These are phyloP conservation scores for Pocillopora meandrina DNA, from an alignment of 92 coral and sea anemone species.

Conservation along the genomic window DNA sequence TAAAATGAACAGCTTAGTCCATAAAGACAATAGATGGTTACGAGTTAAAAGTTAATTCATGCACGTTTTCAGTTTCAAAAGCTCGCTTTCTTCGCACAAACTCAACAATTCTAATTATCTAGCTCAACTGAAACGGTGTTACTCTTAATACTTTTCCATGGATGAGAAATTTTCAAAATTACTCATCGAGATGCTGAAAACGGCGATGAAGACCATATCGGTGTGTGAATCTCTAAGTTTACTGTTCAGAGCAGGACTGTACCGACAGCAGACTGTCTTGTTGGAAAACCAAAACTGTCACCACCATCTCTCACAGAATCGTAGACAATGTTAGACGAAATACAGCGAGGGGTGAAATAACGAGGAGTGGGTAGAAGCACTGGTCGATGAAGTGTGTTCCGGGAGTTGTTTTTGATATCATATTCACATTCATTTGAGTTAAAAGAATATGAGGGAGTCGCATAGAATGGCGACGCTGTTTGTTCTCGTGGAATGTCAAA, in stretches of 20 bases:
- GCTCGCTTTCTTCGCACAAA: no score
- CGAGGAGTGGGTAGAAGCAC: constrained; percentile 20
- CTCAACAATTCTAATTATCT: no score
- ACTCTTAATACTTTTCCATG: no score
- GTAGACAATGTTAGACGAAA: constrained; percentile 3
- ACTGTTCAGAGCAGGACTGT: not conserved
- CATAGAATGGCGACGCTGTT: not conserved
- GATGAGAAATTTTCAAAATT: no score
- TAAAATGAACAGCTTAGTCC: no score
- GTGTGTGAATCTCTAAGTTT: no score
- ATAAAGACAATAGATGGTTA: no score
- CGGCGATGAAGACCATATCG: no score
- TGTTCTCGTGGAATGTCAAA: constrained; percentile 12
- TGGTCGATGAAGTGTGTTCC: constrained; percentile 10
- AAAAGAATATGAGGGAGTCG: not conserved
- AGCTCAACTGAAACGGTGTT: no score
- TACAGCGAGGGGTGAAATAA: constrained; percentile 30
- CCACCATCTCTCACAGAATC: constrained; percentile 5
- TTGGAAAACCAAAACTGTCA: constrained; percentile 6
- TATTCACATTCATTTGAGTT: not conserved
- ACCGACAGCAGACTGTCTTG: not conserved
- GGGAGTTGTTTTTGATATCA: not conserved
- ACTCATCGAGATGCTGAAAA: no score
- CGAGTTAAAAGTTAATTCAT: no score
- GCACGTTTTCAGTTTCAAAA: no score